Base-by-base conservation (phyloP, 2,797 vertebrate species). In the Bothrops alternatus region DNA sequence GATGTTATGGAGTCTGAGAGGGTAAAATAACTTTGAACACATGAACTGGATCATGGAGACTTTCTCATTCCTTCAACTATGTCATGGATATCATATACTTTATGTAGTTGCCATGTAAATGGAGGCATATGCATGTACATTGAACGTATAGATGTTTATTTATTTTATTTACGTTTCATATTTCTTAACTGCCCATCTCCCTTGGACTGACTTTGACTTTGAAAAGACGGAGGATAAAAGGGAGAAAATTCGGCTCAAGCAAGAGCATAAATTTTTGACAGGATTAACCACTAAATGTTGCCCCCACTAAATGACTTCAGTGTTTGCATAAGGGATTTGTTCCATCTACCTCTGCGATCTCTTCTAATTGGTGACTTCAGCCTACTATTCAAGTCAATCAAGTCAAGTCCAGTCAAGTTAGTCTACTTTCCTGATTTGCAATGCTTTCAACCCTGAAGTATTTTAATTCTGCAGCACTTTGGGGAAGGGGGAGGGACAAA, bases 231-330 rank as follows among this genome's bases (percentile, higher is more conserved):
- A 60, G 58, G 20, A 42, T n/a, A 50, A 60, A 26, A 37, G 56
- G 96, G 92, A 91, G 94, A 96, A 92, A 95, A 94, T 95, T 92
- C 91, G 93, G 95, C 96, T 95, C 94, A 96, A 95, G 95, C 95
- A 96, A 95, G 57, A 60, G 20, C 11, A 25, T n/a, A 47, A 3
- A 3, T 65, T 90, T 56, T 26, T 87, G 55, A 18, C 25, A 93
- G 42, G 86, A 60, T 87, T 73, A 32, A 10, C 28, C 60, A 87
- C 11, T n/a, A 86, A 90, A 57, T 65, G 50, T 86, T 57, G 7
- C 60, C 65, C 82, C 28, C 12, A 55, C 47, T 6, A 47, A 47
- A 47, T 20, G 47, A 55, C 20, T 47, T 61, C 47, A 47, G 47
- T 78, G 16, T 87, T 92, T 92, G 28, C 2, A 2, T 32, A 89